These are phyloP conservation scores for Leucophenga montana DNA, from an alignment of 2,888 invertebrate genomes.

Conservation along the genomic window DNA sequence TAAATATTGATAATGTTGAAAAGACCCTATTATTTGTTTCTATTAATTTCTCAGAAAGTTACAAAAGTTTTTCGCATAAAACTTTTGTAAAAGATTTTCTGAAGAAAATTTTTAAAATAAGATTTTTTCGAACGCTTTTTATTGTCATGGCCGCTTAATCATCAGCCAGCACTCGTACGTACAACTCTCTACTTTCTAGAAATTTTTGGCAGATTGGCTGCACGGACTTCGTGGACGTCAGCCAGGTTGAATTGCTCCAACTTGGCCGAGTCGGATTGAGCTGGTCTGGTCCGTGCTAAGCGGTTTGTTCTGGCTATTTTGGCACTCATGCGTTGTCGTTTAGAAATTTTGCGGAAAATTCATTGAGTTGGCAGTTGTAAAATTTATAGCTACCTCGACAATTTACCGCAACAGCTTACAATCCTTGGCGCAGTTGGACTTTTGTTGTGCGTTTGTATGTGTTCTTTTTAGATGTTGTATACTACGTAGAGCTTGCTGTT, in stretches of 20 bases:
- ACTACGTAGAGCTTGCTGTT: background rate
- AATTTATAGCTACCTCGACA: slow-evolving; percentile 25
- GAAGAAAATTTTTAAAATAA: too few species aligned
- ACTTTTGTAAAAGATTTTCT: too few species aligned
- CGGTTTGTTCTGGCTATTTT: background rate
- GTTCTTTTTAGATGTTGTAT: background rate
- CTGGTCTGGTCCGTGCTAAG: background rate
- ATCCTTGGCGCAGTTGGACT: slow-evolving; percentile 16
- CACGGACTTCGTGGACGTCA: background rate
- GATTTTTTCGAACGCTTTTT: too few species aligned
- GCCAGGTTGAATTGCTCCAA: too few species aligned
- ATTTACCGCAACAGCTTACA: slow-evolving; percentile 29
- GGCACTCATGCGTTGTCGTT: slow-evolving; percentile 13
- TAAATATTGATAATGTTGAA: too few species aligned
- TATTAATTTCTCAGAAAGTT: too few species aligned
- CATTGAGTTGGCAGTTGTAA: slow-evolving; percentile 24
- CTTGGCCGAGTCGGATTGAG: background rate
- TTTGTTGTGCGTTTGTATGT: slow-evolving; percentile 3
- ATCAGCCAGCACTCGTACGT: too few species aligned
- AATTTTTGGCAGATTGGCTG: slow-evolving; percentile 11
- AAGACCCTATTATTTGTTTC: too few species aligned
- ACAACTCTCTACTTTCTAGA: too few species aligned
- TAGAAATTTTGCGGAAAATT: slow-evolving; percentile 27
- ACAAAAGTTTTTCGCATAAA: too few species aligned
- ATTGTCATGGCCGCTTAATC: too few species aligned